Conservation (phyloP, 2,113 vertebrate species). For the Propithecus coquereli region DNA sequence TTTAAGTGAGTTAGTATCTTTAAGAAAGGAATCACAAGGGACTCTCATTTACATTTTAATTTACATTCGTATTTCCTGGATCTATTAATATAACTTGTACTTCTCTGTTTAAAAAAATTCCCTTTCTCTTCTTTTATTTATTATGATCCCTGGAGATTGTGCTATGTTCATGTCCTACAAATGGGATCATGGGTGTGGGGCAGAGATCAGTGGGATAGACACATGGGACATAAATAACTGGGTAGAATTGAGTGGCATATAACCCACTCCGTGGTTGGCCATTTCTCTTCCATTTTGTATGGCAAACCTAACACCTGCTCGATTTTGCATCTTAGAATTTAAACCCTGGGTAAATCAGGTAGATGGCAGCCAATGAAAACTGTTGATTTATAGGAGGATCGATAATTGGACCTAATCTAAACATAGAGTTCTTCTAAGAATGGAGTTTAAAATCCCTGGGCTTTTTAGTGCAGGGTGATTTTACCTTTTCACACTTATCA, state of each 20-base stretch:
- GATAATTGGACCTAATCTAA: background rate
- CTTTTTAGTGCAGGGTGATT: background rate
- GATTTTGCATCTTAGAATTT: background rate
- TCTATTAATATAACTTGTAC: background rate
- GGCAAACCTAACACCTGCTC: background rate
- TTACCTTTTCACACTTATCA: background rate
- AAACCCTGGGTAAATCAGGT: background rate
- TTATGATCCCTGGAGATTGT: background rate
- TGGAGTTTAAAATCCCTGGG: background rate
- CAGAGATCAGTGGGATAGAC: background rate
- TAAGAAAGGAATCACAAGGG: slow-evolving; percentile 18
- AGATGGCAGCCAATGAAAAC: background rate
- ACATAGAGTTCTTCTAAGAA: background rate
- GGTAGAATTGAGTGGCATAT: accelerated
- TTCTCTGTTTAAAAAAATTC: background rate
- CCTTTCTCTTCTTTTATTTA: background rate
- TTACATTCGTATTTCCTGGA: slow-evolving; percentile 27
- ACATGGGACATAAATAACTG: background rate
- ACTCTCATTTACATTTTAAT: background rate
- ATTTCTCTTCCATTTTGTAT: background rate
- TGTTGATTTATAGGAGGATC: background rate
- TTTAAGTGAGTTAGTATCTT: background rate
- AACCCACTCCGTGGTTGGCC: background rate
- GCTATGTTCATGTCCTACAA: background rate
- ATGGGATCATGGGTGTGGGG: no score